Conservation (phyloP, 2,888 invertebrate genomes). For the Tridacna crocea region DNA sequence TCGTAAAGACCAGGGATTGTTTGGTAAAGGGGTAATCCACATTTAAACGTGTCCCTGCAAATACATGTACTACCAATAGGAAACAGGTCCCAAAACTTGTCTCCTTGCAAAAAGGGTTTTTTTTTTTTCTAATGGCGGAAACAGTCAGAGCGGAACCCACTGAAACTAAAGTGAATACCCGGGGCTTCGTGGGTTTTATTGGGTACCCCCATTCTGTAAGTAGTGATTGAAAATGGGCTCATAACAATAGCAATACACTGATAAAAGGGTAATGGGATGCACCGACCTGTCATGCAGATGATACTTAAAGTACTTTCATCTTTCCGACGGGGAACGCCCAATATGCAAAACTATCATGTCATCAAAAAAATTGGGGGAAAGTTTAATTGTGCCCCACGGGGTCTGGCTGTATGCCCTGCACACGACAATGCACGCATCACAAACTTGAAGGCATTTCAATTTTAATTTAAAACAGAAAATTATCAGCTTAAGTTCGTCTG, state of each 20-base stretch:
- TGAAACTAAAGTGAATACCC: slow-evolving; percentile 5
- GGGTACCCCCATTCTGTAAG: slow-evolving; percentile 9
- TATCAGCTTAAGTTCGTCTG: background rate
- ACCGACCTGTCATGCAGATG: slow-evolving; percentile 18
- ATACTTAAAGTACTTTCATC: slow-evolving; percentile 18
- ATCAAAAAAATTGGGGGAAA: slow-evolving; percentile 21
- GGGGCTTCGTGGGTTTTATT: slow-evolving; percentile 17
- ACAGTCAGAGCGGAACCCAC: slow-evolving; percentile 1
- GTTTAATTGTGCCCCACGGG: slow-evolving; percentile 17
- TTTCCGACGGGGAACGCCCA: background rate
- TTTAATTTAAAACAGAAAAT: slow-evolving; percentile 20
- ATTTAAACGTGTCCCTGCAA: too few relatives aligned
- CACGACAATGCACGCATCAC: slow-evolving; percentile 27
- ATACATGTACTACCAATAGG: too few relatives aligned
- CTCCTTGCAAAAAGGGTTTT: too few relatives aligned
- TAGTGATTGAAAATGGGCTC: slow-evolving; percentile 19
- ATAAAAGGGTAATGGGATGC: slow-evolving; percentile 30
- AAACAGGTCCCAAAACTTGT: too few relatives aligned
- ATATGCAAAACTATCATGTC: slow-evolving; percentile 27
- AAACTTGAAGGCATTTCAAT: slow-evolving; percentile 23
- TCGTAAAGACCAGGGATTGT: too few relatives aligned
- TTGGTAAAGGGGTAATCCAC: too few relatives aligned
- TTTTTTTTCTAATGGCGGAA: slow-evolving; percentile 12
- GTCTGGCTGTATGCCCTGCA: slow-evolving; percentile 22
- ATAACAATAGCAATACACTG: slow-evolving; percentile 5